phyloP scores from a whole-genome alignment of 2,113 vertebrate genomes.

The Mustela nigripes region DNA sequence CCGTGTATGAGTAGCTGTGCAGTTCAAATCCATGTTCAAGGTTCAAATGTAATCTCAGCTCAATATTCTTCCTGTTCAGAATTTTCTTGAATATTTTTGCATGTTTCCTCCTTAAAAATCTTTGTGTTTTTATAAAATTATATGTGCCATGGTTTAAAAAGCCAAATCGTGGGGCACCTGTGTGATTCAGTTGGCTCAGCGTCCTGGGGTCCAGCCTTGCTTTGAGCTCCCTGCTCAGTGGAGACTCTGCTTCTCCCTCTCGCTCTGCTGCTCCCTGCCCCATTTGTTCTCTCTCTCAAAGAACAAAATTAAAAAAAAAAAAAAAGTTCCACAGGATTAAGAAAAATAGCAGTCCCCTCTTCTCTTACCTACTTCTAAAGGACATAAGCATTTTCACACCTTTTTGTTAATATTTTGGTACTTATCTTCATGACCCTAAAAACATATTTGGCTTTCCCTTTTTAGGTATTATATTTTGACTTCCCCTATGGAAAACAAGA shows the following conservation, averaged over 20 bases:
- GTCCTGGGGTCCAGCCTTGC: background rate
- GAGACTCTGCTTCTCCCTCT: background rate
- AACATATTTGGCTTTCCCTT: background rate
- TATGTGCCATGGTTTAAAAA: background rate
- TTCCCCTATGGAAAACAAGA: background rate
- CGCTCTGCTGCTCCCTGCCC: background rate
- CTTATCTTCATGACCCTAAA: slow-evolving; percentile 29
- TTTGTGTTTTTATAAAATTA: slow-evolving; percentile 19
- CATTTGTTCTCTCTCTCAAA: background rate
- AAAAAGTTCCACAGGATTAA: background rate
- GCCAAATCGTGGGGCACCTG: background rate
- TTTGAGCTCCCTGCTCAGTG: background rate
- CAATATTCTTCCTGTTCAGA: background rate
- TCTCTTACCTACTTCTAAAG: background rate
- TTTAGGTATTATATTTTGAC: background rate
- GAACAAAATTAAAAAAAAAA: background rate
- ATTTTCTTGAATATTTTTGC: background rate
- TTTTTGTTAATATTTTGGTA: background rate
- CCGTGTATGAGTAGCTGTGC: background rate
- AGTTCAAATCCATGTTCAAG: background rate
- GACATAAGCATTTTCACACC: background rate
- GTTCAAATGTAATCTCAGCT: background rate
- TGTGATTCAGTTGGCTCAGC: background rate
- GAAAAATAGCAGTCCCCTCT: background rate
- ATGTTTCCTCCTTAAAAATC: background rate